Conservation (phyloP, 2,888 invertebrate genomes). For the Pachliopta kotzebuea region DNA sequence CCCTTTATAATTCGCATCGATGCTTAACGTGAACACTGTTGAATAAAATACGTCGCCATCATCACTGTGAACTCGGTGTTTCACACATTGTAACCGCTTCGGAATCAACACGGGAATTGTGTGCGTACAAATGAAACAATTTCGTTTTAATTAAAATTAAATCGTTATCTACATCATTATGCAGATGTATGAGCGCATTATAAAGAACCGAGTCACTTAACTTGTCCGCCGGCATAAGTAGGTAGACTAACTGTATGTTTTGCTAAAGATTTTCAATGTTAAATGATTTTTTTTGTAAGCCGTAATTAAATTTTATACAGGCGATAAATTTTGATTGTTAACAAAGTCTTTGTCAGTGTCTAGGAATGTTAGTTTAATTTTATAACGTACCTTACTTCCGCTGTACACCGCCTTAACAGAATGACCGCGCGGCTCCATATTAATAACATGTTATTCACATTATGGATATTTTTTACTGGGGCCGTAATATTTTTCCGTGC, state of each 20-base stretch:
- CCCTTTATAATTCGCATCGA: too few relatives aligned
- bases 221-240: conserved; percentile 29
- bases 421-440: background rate
- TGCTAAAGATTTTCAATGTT: conserved; percentile 30
- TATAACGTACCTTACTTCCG: conserved; percentile 8
- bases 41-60: conserved; percentile 33
- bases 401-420: background rate
- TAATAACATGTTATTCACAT: background rate
- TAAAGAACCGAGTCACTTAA: conserved; percentile 25
- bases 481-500: background rate
- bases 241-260: conserved; percentile 34
- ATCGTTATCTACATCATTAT: conserved; percentile 26
- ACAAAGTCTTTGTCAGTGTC: conserved; percentile 7
- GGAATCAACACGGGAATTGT: background rate
- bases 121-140: background rate
- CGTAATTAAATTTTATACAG: conserved; percentile 9
- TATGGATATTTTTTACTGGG: background rate
- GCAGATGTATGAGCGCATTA: conserved; percentile 8
- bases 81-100: conserved; percentile 37
- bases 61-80: conserved; percentile 34
- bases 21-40: too few relatives aligned
- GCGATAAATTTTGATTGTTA: conserved; percentile 7
- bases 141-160: conserved; percentile 30
- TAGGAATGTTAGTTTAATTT: background rate
- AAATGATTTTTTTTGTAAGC: conserved; percentile 13